Percentiles rank a stretch among this genome's conserved stretches.
Evolutionary conservation across 2,113 vertebrate genomes (phyloP).

Genomic region (Nothoprocta pentlandii): DNA sequence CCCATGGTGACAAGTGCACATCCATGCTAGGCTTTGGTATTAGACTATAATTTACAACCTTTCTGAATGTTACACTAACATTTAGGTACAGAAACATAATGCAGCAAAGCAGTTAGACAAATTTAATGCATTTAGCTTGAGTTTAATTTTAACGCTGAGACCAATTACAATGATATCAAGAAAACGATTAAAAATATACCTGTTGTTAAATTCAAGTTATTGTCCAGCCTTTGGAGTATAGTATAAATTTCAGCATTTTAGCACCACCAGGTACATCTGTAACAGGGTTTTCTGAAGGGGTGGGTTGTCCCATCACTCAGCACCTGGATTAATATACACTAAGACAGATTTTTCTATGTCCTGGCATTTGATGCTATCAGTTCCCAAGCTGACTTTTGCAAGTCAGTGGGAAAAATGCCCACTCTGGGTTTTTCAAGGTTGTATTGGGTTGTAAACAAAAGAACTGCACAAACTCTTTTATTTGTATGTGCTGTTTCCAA

Average conservation of each 20-base stretch:
- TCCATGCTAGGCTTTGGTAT: slow-evolving; percentile 27
- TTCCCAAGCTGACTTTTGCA: neutral
- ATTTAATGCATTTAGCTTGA: slow-evolving; percentile 42
- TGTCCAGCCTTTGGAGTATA: neutral
- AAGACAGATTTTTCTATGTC: neutral
- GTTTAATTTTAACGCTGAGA: slow-evolving; percentile 34
- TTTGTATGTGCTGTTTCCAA: neutral
- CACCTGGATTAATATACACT: neutral
- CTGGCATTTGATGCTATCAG: neutral
- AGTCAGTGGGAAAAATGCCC: neutral
- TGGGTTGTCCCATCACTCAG: neutral
- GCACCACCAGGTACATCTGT: neutral
- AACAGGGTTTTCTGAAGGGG: neutral
- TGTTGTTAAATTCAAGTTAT: neutral
- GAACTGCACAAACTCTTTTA: neutral
- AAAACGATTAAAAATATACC: neutral
- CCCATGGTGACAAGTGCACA: slow-evolving; percentile 5
- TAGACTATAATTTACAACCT: slow-evolving; percentile 24
- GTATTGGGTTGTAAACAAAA: neutral
- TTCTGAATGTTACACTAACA: slow-evolving; percentile 16
- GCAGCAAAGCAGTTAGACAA: slow-evolving; percentile 42
- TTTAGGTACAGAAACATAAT: slow-evolving; percentile 12
- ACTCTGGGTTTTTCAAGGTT: neutral
- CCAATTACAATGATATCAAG: slow-evolving; percentile 13
- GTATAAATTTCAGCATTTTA: neutral